These are phyloP conservation scores for Phoenicopterus ruber DNA, from an alignment of 2,113 vertebrate genomes.

Conservation along the genomic window DNA sequence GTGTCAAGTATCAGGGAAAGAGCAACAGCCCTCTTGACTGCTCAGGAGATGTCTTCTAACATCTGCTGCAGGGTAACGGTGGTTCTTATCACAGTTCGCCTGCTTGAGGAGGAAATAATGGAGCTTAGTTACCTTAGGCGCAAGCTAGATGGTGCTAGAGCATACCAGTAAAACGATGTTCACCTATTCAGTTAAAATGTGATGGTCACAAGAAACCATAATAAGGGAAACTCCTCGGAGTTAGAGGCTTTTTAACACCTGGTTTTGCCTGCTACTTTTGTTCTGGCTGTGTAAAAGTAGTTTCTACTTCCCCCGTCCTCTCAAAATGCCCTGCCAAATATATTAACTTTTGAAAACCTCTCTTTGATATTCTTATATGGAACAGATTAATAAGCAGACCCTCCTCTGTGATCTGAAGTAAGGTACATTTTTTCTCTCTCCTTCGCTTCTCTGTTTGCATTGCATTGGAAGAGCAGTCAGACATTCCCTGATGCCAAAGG, in stretches of 20 bases:
- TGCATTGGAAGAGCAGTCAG: neutral
- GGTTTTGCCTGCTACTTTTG: neutral
- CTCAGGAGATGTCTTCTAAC: neutral
- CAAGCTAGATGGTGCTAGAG: conserved; percentile 65
- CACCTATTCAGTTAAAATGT: neutral
- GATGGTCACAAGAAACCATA: neutral
- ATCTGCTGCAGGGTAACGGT: neutral
- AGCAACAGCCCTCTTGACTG: neutral
- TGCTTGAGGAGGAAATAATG: neutral
- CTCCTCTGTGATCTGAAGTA: neutral
- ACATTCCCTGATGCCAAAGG: neutral
- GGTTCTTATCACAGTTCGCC: neutral
- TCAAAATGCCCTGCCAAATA: neutral
- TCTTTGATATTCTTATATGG: neutral
- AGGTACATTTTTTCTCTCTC: neutral
- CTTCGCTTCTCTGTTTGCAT: neutral
- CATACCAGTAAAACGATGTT: neutral
- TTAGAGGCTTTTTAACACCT: neutral
- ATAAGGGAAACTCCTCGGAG: neutral
- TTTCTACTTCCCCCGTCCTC: neutral
- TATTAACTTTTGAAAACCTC: neutral
- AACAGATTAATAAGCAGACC: neutral
- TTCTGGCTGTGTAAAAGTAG: neutral
- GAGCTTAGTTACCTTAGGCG: neutral
- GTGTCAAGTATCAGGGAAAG: neutral